phyloP scores from a whole-genome alignment of 2,797 vertebrate species.

The Pelochelys cantorii region DNA sequence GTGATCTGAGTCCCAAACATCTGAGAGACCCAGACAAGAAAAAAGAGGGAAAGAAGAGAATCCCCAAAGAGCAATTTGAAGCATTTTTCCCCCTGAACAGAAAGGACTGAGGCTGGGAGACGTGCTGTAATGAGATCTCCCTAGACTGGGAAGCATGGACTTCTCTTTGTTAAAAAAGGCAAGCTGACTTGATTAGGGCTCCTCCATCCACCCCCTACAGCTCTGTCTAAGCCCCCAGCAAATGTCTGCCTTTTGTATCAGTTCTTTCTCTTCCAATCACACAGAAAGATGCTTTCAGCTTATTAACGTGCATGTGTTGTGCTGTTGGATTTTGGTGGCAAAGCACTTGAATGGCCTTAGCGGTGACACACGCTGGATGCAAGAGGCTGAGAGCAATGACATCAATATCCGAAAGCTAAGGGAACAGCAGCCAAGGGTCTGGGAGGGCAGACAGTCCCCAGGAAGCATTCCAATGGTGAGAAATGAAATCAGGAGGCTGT shows the following conservation, averaged over 20 bases:
- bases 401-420: constrained; percentile 31
- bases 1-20: neutral
- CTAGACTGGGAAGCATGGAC: neutral
- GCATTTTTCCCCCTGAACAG: neutral
- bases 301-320: constrained; percentile 62
- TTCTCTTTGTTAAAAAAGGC: neutral
- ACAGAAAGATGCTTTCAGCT: constrained; percentile 40
- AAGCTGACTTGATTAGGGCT: neutral
- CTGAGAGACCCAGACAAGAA: neutral
- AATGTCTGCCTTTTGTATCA: constrained; percentile 37
- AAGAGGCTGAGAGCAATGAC: neutral
- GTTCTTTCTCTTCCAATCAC: constrained; percentile 26
- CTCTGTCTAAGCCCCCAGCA: constrained; percentile 36
- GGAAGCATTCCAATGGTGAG: neutral
- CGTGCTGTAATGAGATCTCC: neutral
- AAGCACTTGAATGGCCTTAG: constrained; percentile 50
- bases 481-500: neutral
- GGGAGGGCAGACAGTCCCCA: neutral
- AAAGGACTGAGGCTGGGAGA: neutral
- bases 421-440: neutral
- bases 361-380: constrained; percentile 23
- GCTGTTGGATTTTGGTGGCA: constrained; percentile 68
- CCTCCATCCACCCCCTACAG: constrained; percentile 11
- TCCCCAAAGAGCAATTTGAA: neutral
- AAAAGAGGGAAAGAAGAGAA: neutral